Conservation (phyloP, 35 echinoderm and acorn worm genomes). For the Strongylocentrotus purpuratus region DNA sequence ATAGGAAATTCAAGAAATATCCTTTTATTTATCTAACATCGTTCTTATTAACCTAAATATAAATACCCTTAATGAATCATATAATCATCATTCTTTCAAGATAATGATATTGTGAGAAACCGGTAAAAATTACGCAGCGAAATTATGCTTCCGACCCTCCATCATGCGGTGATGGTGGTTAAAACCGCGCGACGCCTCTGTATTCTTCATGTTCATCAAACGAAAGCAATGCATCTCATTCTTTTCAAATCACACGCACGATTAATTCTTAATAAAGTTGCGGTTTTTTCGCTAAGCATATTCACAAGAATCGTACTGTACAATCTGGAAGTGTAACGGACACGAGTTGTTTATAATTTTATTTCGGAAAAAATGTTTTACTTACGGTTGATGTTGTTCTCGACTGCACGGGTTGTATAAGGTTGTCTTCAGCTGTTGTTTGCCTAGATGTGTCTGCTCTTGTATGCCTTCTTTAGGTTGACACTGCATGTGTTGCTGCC, state of each 20-base stretch:
- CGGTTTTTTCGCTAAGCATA: not conserved
- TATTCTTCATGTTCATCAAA: not conserved
- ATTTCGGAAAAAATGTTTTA: not conserved
- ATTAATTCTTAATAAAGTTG: not conserved
- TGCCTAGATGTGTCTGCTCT: not conserved
- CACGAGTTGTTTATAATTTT: not conserved
- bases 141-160: not conserved
- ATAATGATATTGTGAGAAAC: not conserved
- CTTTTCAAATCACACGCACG: not conserved
- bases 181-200: not conserved
- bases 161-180: not conserved
- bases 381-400: not conserved
- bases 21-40: no score
- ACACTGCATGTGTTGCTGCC: not conserved
- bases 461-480: no score
- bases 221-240: not conserved
- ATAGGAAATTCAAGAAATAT: no score
- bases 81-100: not conserved
- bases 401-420: not conserved
- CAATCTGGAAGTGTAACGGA: not conserved
- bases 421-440: not conserved
- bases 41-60: no score
- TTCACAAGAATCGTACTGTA: not conserved
- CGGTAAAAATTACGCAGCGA: not conserved
- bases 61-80: not conserved